Evolutionary conservation across 2,888 invertebrate genomes (phyloP).

Genomic region (Amblyteles armatorius): DNA sequence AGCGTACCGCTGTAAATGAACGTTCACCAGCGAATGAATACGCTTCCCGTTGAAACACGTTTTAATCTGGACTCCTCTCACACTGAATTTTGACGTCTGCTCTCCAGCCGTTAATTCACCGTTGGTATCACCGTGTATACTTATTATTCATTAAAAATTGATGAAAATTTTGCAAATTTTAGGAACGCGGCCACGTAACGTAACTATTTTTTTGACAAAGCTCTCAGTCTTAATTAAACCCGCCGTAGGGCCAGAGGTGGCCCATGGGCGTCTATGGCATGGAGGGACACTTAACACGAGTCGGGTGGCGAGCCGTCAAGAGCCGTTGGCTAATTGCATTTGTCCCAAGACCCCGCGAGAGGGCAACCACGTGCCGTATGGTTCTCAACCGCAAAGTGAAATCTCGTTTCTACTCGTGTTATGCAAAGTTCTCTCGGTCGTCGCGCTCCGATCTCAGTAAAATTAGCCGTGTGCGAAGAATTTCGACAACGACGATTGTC

Average conservation of each 20-base stretch:
- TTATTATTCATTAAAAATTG: not conserved
- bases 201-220: constrained; percentile 29
- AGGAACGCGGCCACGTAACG: not conserved
- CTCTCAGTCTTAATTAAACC: constrained; percentile 49
- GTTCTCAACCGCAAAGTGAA: constrained; percentile 45
- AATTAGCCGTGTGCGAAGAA: constrained; percentile 1
- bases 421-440: not conserved
- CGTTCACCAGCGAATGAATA: not conserved
- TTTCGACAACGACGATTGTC: not conserved
- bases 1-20: not conserved
- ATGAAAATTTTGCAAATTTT: constrained; percentile 4
- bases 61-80: not conserved
- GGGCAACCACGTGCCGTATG: not conserved
- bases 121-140: not conserved
- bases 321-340: constrained; percentile 59
- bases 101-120: not conserved
- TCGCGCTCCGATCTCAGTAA: not conserved
- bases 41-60: not conserved
- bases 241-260: not conserved
- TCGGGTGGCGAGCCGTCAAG: constrained; percentile 50
- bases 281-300: constrained; percentile 55
- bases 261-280: constrained; percentile 25
- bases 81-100: not conserved
- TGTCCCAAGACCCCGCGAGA: constrained; percentile 38
- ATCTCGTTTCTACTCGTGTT: constrained; percentile 51